Conservation (phyloP, 2,113 vertebrate species). For the Asarcornis scutulata region DNA sequence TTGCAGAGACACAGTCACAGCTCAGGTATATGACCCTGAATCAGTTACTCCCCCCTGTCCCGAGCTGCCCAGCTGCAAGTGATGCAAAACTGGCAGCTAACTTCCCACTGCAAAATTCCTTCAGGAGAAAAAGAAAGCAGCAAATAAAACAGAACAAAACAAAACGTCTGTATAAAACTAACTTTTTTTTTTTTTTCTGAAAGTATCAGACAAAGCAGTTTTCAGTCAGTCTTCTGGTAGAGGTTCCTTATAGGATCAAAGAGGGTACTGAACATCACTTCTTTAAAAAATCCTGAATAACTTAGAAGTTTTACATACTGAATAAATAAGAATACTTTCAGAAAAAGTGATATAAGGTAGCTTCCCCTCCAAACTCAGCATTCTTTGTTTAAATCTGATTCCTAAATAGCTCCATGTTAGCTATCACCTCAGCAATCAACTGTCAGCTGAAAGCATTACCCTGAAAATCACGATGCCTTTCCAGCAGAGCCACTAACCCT, state of each 20-base stretch:
- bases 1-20: too few relatives aligned
- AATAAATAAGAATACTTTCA: background rate
- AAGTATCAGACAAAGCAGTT: background rate
- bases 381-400: background rate
- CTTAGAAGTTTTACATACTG: background rate
- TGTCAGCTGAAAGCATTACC: background rate
- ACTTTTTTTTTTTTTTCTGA: background rate
- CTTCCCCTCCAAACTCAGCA: background rate
- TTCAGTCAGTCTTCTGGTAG: background rate
- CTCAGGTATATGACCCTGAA: too few relatives aligned
- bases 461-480: too few relatives aligned
- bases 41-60: too few relatives aligned
- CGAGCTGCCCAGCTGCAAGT: too few relatives aligned
- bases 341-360: background rate
- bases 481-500: too few relatives aligned
- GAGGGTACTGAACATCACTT: background rate
- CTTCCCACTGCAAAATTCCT: background rate
- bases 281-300: too few relatives aligned
- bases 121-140: too few relatives aligned
- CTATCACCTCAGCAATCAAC: fast-evolving
- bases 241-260: background rate
- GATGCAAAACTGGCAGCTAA: too few relatives aligned
- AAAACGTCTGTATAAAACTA: background rate
- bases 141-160: fast-evolving
- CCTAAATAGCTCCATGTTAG: too few relatives aligned